Evolutionary conservation across 2,888 invertebrate genomes (phyloP).

Genomic region (Tanypteryx hageni): DNA sequence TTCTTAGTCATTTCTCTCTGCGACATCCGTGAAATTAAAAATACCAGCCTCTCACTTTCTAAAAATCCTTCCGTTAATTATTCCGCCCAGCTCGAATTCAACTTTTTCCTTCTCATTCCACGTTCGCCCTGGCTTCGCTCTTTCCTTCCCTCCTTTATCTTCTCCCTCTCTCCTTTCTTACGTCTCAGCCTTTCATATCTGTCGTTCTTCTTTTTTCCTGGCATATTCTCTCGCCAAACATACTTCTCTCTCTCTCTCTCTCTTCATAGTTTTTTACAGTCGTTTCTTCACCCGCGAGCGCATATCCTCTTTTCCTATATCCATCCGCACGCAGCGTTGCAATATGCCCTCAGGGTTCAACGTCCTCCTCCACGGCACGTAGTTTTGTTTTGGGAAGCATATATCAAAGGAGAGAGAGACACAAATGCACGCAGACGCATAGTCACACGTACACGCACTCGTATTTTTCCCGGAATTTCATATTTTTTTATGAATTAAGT

Average conservation of each 20-base stretch:
- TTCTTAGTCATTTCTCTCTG: background rate
- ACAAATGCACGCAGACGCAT: background rate
- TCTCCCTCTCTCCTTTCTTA: background rate
- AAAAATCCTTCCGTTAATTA: slow-evolving; percentile 13
- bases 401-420: background rate
- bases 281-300: background rate
- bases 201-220: background rate
- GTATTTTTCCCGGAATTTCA: too few relatives aligned
- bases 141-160: background rate
- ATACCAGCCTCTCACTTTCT: background rate
- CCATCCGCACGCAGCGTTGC: background rate
- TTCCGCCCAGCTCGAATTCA: background rate
- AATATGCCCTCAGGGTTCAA: background rate
- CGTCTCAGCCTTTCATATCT: background rate
- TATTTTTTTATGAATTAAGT: too few relatives aligned
- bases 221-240: background rate
- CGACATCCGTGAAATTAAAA: background rate
- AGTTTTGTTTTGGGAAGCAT: background rate
- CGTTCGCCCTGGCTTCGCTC: background rate
- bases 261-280: background rate
- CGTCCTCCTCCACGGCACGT: background rate
- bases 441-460: background rate
- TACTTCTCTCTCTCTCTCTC: background rate
- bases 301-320: background rate
- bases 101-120: background rate